A percentile compares a stretch with the other conserved stretches of the same genome.
Evolutionary conservation across 2,888 invertebrate species (phyloP).

Genomic region (Sphaeridia pumilis): DNA sequence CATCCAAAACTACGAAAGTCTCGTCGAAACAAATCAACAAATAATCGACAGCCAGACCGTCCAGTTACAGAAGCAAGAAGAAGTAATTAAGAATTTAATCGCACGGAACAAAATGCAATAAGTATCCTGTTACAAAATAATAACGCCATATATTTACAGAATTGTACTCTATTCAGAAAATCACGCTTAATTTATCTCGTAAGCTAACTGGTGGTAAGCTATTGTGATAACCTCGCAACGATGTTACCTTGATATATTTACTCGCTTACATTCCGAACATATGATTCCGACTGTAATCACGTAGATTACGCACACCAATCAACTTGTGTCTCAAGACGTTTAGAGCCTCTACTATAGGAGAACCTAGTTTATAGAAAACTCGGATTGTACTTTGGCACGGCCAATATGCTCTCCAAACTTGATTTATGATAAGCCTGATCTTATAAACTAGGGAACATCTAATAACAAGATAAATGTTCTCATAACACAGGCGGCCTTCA

Average conservation of each 20-base stretch:
- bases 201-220: background rate
- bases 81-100: constrained; percentile 7
- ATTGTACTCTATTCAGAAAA: background rate
- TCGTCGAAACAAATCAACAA: constrained; percentile 44
- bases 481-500: too few relatives aligned
- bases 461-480: too few relatives aligned
- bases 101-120: constrained; percentile 1
- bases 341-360: too few relatives aligned
- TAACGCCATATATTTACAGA: background rate
- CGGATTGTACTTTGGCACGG: too few relatives aligned
- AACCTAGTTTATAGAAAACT: too few relatives aligned
- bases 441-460: too few relatives aligned
- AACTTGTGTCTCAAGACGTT: too few relatives aligned
- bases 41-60: constrained; percentile 2
- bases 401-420: too few relatives aligned
- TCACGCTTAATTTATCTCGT: background rate
- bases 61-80: constrained; percentile 7
- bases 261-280: background rate
- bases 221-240: constrained; percentile 2
- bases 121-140: background rate
- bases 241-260: background rate
- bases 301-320: too few relatives aligned
- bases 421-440: too few relatives aligned
- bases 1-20: constrained; percentile 45
- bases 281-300: too few relatives aligned